Evolutionary conservation across 2,888 invertebrate species (phyloP), one percentile per base, ranked within the genome.

Genomic region (Dasypogon diadema): DNA sequence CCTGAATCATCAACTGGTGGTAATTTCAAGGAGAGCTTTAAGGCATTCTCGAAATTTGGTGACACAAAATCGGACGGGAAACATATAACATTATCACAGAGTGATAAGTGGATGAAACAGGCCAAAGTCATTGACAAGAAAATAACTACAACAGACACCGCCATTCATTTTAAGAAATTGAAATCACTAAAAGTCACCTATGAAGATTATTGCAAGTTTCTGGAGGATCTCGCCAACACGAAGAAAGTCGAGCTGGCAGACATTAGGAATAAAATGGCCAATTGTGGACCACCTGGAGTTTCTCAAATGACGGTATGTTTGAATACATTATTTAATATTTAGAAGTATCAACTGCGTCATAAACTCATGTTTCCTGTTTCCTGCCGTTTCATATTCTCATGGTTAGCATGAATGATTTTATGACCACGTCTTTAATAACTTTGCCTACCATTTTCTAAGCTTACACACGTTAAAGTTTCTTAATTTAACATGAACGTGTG

Each of bases 51-150:
- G 5, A 94, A 94, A 87, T 96, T 96, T 83, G 96, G 96, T 0
- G 95, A 96, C 83, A 89, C 89, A 2, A 95, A 95, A 84, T 92
- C 94, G 14, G 95, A 95, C 82, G 96, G 96, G 0, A 94, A 92
- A 84, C 88, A 90, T 54, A 93, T 96, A 78, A 95, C 95, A 0
- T 88, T 96, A n/a, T 93, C 93, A 8, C 95, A 96, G 85, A 93
- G 94, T 82, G 96, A 96, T 85, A 96, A 96, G 86, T 96, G 96
- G 96, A 93, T 96, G 92, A 96, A 95, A 82, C 96, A 96, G 83
- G 95, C 96, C 0, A 93, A 91, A 81, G 91, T 92, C 6, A 93
- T 94, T 80, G 96, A 90, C 79, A 95, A 94, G 87, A 93, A 92
- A 83, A 92, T 95, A 78, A 93, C 94, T 0, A 96, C 96, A 14